phyloP scores from a whole-genome alignment of 2,113 vertebrate species.

The Macrotus californicus region DNA sequence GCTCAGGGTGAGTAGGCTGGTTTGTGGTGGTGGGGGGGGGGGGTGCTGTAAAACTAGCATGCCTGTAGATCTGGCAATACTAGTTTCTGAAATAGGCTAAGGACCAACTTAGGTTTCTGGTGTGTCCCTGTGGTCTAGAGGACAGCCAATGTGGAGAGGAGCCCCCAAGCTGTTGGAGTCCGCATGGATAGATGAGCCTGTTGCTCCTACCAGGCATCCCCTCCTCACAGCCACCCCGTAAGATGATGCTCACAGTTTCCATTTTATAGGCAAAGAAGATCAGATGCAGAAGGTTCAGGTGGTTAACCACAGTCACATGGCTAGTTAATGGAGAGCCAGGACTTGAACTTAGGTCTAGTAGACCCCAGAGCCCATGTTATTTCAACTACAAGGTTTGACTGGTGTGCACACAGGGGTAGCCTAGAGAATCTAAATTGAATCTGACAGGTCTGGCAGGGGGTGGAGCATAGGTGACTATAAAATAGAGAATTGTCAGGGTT shows the following conservation, averaged over 20 bases:
- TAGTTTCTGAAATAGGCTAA: background rate
- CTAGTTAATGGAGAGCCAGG: background rate
- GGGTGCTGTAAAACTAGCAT: background rate
- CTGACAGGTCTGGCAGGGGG: background rate
- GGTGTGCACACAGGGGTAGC: background rate
- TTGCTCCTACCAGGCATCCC: background rate
- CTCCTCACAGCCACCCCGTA: background rate
- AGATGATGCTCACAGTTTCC: background rate
- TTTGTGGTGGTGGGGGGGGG: background rate
- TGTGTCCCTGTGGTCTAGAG: accelerated
- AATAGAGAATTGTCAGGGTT: no score
- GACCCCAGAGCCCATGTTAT: background rate
- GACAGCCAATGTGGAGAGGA: background rate
- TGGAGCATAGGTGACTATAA: background rate
- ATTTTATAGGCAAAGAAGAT: background rate
- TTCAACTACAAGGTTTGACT: background rate
- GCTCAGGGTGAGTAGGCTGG: background rate
- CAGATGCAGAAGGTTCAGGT: background rate
- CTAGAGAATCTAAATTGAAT: background rate
- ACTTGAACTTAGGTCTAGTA: background rate
- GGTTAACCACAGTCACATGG: accelerated
- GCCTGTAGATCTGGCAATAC: background rate
- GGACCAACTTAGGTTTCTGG: background rate
- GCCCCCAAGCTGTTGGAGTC: accelerated
- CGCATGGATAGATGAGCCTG: background rate